A percentile compares a stretch with the other conserved stretches of the same genome.
Conservation (phyloP, 2,888 invertebrate species). For the Aphodius sticticus region DNA sequence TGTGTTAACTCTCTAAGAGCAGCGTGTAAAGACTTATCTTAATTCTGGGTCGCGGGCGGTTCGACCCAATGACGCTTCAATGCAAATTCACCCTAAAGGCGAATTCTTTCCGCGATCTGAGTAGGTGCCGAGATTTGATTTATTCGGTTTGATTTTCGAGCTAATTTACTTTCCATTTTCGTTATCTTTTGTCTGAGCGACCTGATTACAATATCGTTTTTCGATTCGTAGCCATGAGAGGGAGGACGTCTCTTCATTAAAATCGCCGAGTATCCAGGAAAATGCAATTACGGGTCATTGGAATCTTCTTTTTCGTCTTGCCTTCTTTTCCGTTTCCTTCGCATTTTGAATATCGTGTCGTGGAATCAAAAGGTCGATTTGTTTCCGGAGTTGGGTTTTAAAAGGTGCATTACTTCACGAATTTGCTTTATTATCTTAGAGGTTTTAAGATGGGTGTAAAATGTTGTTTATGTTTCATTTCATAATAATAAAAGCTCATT, state of each 20-base stretch:
- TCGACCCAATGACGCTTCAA: background rate
- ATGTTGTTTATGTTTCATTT: background rate
- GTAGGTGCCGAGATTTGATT: constrained; percentile 19
- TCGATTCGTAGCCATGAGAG: background rate
- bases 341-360: background rate
- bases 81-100: background rate
- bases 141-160: constrained; percentile 12
- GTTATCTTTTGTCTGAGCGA: constrained; percentile 4
- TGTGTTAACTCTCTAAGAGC: background rate
- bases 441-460: background rate
- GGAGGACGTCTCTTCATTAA: background rate
- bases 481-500: no score
- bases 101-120: background rate
- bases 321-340: background rate
- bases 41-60: background rate
- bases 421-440: background rate
- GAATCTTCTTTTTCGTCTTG: background rate
- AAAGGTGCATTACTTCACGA: background rate
- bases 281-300: background rate
- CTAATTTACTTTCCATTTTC: constrained; percentile 26
- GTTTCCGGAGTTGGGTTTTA: background rate
- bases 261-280: background rate
- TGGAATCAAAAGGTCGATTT: background rate
- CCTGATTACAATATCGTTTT: constrained; percentile 4
- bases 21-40: background rate